Evolutionary conservation across 2,888 invertebrate species (phyloP).

Genomic region (Epinotia ramella): DNA sequence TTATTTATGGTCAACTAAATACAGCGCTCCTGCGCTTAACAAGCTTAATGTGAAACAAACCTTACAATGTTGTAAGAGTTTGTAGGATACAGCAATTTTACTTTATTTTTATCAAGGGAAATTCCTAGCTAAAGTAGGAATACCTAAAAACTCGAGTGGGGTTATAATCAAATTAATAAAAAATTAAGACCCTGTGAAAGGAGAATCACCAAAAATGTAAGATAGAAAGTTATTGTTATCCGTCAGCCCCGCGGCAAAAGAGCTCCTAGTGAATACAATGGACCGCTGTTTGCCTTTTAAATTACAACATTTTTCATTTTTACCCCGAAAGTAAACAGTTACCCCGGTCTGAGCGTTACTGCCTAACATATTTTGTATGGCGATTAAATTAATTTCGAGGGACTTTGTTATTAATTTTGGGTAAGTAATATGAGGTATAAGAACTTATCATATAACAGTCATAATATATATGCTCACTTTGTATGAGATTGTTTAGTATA

Average conservation of each 20-base stretch:
- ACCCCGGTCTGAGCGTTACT: slow-evolving; percentile 26
- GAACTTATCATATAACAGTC: too few relatives aligned
- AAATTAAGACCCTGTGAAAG: slow-evolving; percentile 25
- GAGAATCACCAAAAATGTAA: slow-evolving; percentile 43
- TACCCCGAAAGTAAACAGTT: slow-evolving; percentile 43
- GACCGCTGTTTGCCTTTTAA: slow-evolving; percentile 50
- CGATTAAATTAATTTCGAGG: slow-evolving; percentile 16
- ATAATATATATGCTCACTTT: too few relatives aligned
- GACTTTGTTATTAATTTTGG: neutral
- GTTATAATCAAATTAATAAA: slow-evolving; percentile 27
- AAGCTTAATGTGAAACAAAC: neutral
- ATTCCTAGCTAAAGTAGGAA: neutral
- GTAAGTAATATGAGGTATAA: too few relatives aligned
- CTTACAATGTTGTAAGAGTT: neutral
- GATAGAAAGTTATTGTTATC: slow-evolving; percentile 57
- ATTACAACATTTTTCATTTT: slow-evolving; percentile 57
- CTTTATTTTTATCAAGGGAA: neutral
- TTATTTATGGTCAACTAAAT: slow-evolving; percentile 24
- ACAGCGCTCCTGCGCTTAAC: neutral
- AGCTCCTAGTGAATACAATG: slow-evolving; percentile 54
- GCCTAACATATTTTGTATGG: slow-evolving; percentile 17
- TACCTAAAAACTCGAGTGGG: neutral
- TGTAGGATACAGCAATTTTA: neutral
- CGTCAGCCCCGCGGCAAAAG: slow-evolving; percentile 51
- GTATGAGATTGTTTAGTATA: too few relatives aligned